Evolutionary conservation across 2,113 vertebrate genomes (phyloP), one percentile per base, ranked within the genome.

Genomic region (Formicarius rufipectus): DNA sequence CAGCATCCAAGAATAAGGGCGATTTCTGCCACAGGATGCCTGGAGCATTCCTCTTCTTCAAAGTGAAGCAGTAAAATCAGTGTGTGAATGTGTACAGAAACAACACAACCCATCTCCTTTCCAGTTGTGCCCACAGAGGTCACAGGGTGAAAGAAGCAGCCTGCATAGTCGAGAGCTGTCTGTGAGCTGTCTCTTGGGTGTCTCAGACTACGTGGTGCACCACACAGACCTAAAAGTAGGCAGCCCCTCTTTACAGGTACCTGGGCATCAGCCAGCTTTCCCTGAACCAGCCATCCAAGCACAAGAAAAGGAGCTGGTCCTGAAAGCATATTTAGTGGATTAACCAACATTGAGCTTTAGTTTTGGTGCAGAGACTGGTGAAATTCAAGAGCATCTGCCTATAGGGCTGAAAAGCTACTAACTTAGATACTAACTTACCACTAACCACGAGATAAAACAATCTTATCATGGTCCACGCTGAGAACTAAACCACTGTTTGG

Each of bases 181-280:
- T 8, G 7, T 59, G 59, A 75, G 37, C 45, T 67, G 63, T 55
- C 59, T 49, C 59, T 73, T 6, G 4, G 31, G 7, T 56, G 27
- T 33, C 52, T 24, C 2, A 0, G 19, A 55, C 58, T 66, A 16
- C 3, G 0, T 2, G 21, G 27, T 10, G 28, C n/a, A 42, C 50
- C 16, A 31, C 0, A 1, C 0, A 72, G 35, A 59, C 14, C 31
- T 40, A 56, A 37, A 31, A 84, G 50, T 6, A 2, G 68, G 74
- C 42, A 80, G 35, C 20, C 33, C 47, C 35, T 3, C 1, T 14
- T 33, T 27, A 44, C 28, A 74, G 63, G 80, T n/a, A 66, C 37
- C 24, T 16, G 39, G 40, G 67, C 40, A 44, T 39, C 0, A 0
- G 35, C 31, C 0, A 0, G 24, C 59, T 64, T 52, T n/a, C 77